phyloP scores from a whole-genome alignment of 2,797 vertebrate species.

The Lagocephalus sceleratus region DNA sequence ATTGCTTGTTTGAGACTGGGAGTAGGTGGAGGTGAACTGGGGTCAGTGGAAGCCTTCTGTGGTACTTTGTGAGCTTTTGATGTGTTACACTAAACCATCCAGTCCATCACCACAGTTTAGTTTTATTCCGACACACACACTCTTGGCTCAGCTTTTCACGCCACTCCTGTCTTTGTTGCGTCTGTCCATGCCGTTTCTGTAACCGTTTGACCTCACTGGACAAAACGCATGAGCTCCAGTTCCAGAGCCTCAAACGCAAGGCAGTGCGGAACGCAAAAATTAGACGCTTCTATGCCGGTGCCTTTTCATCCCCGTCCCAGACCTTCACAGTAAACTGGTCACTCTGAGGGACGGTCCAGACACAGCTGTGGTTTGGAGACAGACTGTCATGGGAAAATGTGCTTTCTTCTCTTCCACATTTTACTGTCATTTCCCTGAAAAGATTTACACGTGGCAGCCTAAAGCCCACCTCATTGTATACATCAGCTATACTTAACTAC shows the following conservation, averaged over 20 bases:
- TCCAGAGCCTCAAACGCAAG: constrained; percentile 48
- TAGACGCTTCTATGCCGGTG: constrained; percentile 59
- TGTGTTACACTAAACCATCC: constrained; percentile 5
- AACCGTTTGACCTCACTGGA: constrained; percentile 46
- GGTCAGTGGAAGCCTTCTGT: constrained; percentile 29
- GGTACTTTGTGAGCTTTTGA: constrained; percentile 30
- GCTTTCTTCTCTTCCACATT: constrained; percentile 18
- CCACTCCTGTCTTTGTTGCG: not conserved
- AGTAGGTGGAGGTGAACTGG: constrained; percentile 22
- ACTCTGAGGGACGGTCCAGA: constrained; percentile 55
- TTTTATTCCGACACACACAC: constrained; percentile 2
- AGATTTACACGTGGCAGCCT: constrained; percentile 24
- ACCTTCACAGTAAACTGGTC: constrained; percentile 66
- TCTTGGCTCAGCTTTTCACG: too few species aligned
- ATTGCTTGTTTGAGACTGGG: constrained; percentile 26
- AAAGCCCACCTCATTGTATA: too few species aligned
- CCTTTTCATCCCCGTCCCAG: constrained; percentile 63
- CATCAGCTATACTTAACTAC: not conserved
- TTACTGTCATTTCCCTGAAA: not conserved
- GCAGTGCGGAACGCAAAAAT: constrained; percentile 67
- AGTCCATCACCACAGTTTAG: constrained; percentile 4
- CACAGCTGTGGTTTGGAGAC: constrained; percentile 55
- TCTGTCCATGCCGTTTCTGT: constrained; percentile 14
- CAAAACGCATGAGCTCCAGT: constrained; percentile 33
- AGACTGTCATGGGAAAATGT: constrained; percentile 69